A percentile compares a stretch with the other conserved stretches of the same genome.
Evolutionary conservation across 2,797 vertebrate species (phyloP).

Genomic region (Gadopsis bispinosus): DNA sequence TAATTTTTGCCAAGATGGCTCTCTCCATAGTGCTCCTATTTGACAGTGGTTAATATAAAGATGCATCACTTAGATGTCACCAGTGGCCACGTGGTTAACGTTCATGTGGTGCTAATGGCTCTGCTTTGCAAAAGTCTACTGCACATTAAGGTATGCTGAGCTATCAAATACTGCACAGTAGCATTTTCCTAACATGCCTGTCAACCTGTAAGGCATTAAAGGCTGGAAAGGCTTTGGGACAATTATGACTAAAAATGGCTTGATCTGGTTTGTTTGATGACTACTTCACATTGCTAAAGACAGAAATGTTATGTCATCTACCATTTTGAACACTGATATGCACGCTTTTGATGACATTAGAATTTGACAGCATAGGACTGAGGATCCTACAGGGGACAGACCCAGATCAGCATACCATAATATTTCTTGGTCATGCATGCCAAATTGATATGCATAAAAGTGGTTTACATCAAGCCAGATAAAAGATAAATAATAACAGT

Average conservation of each 20-base stretch:
- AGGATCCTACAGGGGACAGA: too few species aligned
- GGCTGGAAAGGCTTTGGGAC: not conserved
- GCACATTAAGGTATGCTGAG: slow-evolving; percentile 1
- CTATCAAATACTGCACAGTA: not conserved
- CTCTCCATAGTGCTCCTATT: not conserved
- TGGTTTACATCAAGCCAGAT: too few species aligned
- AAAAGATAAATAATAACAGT: too few species aligned
- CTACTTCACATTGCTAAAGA: too few species aligned
- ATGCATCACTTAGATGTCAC: slow-evolving; percentile 6
- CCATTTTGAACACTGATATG: too few species aligned
- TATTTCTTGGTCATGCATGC: too few species aligned
- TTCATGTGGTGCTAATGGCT: slow-evolving; percentile 27
- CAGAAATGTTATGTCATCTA: too few species aligned
- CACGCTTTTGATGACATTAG: too few species aligned
- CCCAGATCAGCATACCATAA: too few species aligned
- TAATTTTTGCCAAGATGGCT: slow-evolving; percentile 29
- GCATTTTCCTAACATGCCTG: not conserved
- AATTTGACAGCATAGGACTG: too few species aligned
- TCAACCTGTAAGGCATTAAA: not conserved
- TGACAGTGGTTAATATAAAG: slow-evolving; percentile 29
- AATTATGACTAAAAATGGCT: not conserved
- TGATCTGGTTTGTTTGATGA: not conserved
- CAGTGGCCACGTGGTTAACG: slow-evolving; percentile 9
- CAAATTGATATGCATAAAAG: too few species aligned
- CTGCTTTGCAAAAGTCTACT: slow-evolving; percentile 12